Evolutionary conservation across 2,797 vertebrate genomes (phyloP).

Genomic region (Ceyx erithaca): DNA sequence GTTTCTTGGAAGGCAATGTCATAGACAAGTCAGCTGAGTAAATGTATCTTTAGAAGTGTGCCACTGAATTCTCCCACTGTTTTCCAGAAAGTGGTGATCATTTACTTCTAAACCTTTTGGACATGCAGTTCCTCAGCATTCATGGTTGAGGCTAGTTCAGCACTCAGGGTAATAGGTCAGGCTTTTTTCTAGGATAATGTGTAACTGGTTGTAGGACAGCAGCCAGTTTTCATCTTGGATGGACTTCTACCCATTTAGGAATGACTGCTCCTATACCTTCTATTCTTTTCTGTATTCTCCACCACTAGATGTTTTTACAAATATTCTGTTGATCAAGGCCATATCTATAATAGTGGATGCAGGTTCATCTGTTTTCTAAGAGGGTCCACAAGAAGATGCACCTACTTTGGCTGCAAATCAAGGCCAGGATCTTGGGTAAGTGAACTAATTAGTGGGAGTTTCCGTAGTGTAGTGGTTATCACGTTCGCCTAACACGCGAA

Average conservation of each 20-base stretch:
- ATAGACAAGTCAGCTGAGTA: neutral
- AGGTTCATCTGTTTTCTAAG: neutral
- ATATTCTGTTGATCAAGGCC: neutral
- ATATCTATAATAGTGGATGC: neutral
- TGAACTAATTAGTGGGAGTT: neutral
- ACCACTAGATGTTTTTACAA: neutral
- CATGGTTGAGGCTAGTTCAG: neutral
- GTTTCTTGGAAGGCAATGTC: neutral
- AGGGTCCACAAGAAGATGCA: neutral
- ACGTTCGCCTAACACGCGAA: too few relatives aligned
- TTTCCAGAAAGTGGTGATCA: neutral
- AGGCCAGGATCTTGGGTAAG: neutral
- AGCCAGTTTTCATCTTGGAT: neutral
- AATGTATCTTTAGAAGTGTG: neutral
- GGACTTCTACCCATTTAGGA: neutral
- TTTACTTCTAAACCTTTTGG: neutral
- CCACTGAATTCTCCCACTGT: neutral
- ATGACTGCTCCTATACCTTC: neutral
- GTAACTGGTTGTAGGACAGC: neutral
- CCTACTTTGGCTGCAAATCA: neutral
- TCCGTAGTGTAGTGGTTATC: too few relatives aligned
- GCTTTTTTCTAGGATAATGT: neutral
- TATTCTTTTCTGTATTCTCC: neutral
- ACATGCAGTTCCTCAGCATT: neutral
- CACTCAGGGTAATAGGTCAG: neutral